These are phyloP conservation scores for Aspidiotus rigidus DNA, from an alignment of 2,888 invertebrate genomes.

Conservation along the genomic window DNA sequence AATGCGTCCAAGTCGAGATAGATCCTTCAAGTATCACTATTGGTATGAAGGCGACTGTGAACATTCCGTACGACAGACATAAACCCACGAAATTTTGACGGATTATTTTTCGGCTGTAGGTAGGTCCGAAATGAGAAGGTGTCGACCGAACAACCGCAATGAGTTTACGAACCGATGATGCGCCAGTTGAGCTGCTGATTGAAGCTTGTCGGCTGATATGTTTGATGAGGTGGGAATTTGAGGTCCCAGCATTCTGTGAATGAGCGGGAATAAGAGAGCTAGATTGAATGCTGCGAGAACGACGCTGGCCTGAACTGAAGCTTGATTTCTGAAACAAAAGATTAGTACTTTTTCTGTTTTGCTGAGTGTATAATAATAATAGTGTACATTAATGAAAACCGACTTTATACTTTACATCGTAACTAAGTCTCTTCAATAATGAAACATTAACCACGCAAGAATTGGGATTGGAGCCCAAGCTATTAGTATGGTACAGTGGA, in stretches of 20 bases:
- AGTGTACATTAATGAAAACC: no score
- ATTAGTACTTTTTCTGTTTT: neutral
- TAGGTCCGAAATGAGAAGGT: conserved; percentile 41
- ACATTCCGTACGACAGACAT: conserved; percentile 51
- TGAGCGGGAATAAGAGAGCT: conserved; percentile 48
- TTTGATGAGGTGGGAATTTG: conserved; percentile 41
- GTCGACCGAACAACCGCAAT: conserved; percentile 49
- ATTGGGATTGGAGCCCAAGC: conserved; percentile 27
- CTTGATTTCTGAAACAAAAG: conserved; percentile 15
- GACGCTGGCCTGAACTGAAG: conserved; percentile 11
- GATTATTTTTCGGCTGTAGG: conserved; percentile 40
- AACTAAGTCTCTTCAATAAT: conserved; percentile 13
- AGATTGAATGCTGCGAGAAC: conserved; percentile 27
- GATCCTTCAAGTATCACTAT: conserved; percentile 51
- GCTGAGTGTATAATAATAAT: no score
- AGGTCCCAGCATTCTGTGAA: conserved; percentile 42
- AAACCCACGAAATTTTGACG: conserved; percentile 44
- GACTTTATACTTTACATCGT: conserved; percentile 10
- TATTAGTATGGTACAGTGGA: conserved; percentile 17
- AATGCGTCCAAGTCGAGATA: conserved; percentile 45
- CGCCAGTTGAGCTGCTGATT: conserved; percentile 62
- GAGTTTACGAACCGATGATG: conserved; percentile 64
- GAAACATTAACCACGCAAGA: conserved; percentile 8
- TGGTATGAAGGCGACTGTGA: conserved; percentile 57
- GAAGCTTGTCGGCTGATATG: conserved; percentile 50